Percentiles rank a stretch among this genome's conserved stretches.
phyloP scores from a whole-genome alignment of 2,888 invertebrate species.

The Pheosia tremula region DNA sequence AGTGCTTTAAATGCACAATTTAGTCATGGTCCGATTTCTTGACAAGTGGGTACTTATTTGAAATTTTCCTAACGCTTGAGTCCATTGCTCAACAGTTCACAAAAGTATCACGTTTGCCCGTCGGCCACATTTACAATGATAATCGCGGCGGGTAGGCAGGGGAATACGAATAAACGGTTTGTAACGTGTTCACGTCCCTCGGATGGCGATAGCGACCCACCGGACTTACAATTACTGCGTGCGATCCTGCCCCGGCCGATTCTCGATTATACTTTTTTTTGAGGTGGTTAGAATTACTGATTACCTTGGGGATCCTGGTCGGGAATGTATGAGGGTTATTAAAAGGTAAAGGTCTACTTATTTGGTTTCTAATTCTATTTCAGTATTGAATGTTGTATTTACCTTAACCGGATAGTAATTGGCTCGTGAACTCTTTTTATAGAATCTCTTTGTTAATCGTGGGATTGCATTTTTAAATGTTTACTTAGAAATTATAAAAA shows the following conservation, averaged over 20 bases:
- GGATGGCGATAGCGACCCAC: conserved; percentile 35
- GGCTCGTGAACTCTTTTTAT: too few relatives aligned
- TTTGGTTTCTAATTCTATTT: too few relatives aligned
- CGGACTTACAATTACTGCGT: conserved; percentile 31
- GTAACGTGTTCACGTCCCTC: conserved; percentile 60
- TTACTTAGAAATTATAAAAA: too few relatives aligned
- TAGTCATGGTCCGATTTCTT: not conserved
- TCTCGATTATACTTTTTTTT: conserved; percentile 11
- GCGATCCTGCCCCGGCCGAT: conserved; percentile 11
- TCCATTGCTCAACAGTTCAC: conserved; percentile 9
- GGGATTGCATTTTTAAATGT: too few relatives aligned
- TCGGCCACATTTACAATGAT: conserved; percentile 50
- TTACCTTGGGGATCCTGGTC: not conserved
- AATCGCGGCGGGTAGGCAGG: conserved; percentile 44
- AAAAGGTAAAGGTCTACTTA: too few relatives aligned
- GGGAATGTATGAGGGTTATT: too few relatives aligned
- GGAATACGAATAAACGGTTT: conserved; percentile 63
- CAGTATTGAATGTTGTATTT: too few relatives aligned
- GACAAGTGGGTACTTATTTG: not conserved
- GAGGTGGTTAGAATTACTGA: conserved; percentile 9
- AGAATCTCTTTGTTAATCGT: too few relatives aligned
- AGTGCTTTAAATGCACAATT: too few relatives aligned
- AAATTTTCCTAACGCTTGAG: conserved; percentile 6
- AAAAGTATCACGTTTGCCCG: conserved; percentile 44
- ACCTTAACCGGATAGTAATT: too few relatives aligned